phyloP scores from a whole-genome alignment of 2,888 invertebrate genomes.

The Philereme vetulata region DNA sequence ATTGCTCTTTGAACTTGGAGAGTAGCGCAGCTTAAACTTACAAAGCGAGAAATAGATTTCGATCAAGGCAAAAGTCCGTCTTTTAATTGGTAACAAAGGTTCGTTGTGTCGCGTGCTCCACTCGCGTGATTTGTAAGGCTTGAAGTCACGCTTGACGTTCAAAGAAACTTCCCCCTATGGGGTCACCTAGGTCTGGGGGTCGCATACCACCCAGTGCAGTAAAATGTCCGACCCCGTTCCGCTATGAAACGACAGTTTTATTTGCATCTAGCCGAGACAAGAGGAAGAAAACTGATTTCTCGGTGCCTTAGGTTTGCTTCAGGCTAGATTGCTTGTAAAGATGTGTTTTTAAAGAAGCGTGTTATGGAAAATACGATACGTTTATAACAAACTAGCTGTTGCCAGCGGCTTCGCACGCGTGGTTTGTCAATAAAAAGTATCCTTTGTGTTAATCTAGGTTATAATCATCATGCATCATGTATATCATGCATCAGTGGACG shows the following conservation, averaged over 20 bases:
- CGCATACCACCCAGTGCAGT: conserved; percentile 75
- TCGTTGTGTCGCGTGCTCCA: conserved; percentile 66
- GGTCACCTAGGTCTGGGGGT: conserved; percentile 55
- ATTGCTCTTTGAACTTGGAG: conserved; percentile 36
- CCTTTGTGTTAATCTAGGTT: no score
- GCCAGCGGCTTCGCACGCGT: no score
- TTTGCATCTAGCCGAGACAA: conserved; percentile 62
- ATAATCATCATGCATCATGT: no score
- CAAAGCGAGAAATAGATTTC: conserved; percentile 39
- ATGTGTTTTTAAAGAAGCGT: conserved; percentile 9
- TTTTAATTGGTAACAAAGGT: conserved; percentile 47
- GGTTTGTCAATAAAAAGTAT: no score
- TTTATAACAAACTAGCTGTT: neutral
- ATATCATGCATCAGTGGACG: no score
- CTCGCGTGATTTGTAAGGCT: conserved; percentile 79
- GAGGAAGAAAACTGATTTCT: conserved; percentile 58
- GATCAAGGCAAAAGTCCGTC: conserved; percentile 20
- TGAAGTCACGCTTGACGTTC: conserved; percentile 76
- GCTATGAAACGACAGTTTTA: conserved; percentile 77
- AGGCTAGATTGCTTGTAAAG: conserved; percentile 24
- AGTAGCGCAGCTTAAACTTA: fast-evolving
- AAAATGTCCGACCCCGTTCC: conserved; percentile 76
- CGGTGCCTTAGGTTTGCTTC: conserved; percentile 39
- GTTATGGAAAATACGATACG: neutral
- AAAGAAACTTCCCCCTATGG: conserved; percentile 65